phyloP scores from a whole-genome alignment of 2,113 vertebrate species.

The Eclectus roratus region DNA sequence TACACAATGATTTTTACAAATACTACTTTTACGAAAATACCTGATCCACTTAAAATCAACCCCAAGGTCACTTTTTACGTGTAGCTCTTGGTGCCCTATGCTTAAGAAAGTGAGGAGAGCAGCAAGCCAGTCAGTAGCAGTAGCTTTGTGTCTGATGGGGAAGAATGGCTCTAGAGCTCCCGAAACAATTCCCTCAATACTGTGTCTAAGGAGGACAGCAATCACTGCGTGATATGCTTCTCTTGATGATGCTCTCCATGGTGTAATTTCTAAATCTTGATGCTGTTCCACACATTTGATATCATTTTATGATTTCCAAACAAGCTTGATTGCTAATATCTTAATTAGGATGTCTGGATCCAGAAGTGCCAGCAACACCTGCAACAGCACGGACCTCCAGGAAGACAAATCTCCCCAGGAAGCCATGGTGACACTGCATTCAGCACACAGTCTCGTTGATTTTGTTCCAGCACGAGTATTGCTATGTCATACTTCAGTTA shows the following conservation, averaged over 20 bases:
- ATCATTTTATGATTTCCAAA: not conserved
- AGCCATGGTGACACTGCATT: not conserved
- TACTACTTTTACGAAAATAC: not conserved
- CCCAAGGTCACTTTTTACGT: rapidly evolving
- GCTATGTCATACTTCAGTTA: not conserved
- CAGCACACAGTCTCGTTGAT: not conserved
- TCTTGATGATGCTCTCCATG: rapidly evolving
- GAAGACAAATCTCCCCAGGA: not conserved
- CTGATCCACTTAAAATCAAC: not conserved
- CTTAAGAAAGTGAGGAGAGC: not conserved
- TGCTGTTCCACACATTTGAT: not conserved
- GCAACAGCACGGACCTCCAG: not conserved
- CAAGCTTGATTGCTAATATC: not conserved
- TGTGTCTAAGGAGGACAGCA: not conserved
- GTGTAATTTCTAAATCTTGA: not conserved
- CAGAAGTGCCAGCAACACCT: not conserved
- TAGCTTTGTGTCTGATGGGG: too few relatives aligned
- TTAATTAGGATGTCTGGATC: not conserved
- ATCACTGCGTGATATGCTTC: not conserved
- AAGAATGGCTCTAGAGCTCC: not conserved
- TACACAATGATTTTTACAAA: not conserved
- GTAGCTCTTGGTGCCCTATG: not conserved
- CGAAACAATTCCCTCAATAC: not conserved
- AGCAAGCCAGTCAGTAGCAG: not conserved
- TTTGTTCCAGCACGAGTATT: not conserved